Conservation (phyloP, 2,797 vertebrate genomes). For the Lepilemur septentrionalis region DNA sequence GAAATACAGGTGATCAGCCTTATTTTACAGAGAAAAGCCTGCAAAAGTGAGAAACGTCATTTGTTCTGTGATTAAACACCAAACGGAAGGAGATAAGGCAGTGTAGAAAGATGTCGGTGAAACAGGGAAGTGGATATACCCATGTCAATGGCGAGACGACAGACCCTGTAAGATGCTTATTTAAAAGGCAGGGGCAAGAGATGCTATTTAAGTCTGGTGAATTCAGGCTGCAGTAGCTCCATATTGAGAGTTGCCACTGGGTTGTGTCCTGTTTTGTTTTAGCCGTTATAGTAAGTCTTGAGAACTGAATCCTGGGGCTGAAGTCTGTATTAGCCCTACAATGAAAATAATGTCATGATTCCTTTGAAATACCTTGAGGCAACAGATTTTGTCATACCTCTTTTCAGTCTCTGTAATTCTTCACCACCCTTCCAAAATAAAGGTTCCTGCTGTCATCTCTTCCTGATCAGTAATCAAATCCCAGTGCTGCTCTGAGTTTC, state of each 20-base stretch:
- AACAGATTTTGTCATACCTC: not conserved
- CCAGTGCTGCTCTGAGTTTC: not conserved
- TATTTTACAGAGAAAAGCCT: not conserved
- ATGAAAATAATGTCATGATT: not conserved
- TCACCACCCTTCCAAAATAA: not conserved
- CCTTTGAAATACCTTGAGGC: not conserved
- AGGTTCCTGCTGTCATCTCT: not conserved
- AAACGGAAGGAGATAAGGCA: not conserved
- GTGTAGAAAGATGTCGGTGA: not conserved
- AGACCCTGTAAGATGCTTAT: not conserved
- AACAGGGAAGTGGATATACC: not conserved
- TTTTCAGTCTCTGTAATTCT: not conserved
- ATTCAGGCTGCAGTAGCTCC: not conserved
- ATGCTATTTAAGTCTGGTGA: not conserved
- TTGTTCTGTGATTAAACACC: not conserved
- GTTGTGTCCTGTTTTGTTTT: not conserved
- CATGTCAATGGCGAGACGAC: not conserved
- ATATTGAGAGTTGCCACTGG: not conserved
- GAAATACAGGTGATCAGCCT: not conserved
- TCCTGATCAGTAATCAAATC: no score
- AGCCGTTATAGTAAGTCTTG: not conserved
- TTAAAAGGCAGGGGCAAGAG: not conserved
- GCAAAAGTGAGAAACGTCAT: not conserved
- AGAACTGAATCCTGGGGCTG: not conserved
- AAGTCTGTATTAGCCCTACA: not conserved